Percentiles rank a stretch among this genome's conserved stretches.
These are phyloP conservation scores for Theretra japonica DNA, from an alignment of 2,888 invertebrate genomes.

Conservation along the genomic window DNA sequence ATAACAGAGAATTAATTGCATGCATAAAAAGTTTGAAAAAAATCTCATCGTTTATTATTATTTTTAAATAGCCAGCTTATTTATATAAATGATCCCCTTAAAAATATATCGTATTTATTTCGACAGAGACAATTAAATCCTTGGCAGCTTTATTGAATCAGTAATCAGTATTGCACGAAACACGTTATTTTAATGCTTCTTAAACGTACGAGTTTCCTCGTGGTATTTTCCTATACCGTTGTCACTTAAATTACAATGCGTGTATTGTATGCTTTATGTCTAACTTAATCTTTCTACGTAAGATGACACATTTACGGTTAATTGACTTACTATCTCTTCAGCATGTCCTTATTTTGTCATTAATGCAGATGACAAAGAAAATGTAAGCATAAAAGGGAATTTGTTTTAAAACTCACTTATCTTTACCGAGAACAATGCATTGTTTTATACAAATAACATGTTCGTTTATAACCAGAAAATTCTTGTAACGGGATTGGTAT, in stretches of 20 bases:
- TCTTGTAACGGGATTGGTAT: too few species aligned
- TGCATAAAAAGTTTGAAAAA: background rate
- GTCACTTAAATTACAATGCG: background rate
- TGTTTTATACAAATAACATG: too few species aligned
- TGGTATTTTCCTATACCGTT: background rate
- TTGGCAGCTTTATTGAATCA: too few species aligned
- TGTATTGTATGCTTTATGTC: background rate
- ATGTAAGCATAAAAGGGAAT: background rate
- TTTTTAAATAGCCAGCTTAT: too few species aligned
- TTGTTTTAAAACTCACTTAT: too few species aligned
- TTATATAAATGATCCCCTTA: background rate
- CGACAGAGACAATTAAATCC: too few species aligned
- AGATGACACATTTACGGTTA: too few species aligned
- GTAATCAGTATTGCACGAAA: background rate
- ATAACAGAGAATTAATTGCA: slow-evolving; percentile 8
- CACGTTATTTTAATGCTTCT: background rate
- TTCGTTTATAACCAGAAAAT: too few species aligned
- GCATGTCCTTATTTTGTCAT: slow-evolving; percentile 1
- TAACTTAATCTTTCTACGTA: too few species aligned
- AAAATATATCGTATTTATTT: too few species aligned
- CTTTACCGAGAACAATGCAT: too few species aligned
- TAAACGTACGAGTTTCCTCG: background rate
- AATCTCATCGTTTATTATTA: too few species aligned
- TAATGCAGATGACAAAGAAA: slow-evolving; percentile 1
- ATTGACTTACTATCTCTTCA: background rate